Base-by-base conservation (phyloP, 2,113 vertebrate species). In the Xenopus laevis region DNA sequence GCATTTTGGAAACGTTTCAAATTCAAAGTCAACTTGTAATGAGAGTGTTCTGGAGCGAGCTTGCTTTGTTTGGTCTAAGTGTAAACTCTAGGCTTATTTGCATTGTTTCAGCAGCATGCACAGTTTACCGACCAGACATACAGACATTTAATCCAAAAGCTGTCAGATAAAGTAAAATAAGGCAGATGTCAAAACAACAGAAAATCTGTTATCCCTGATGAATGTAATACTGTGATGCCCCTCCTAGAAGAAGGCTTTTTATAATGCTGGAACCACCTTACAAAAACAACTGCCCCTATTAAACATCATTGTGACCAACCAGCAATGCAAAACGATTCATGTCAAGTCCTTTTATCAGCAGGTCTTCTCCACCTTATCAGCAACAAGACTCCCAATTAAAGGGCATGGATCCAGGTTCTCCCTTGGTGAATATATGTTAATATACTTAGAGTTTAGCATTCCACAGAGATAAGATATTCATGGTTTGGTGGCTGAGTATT, bases 161-260 rank as follows among this genome's bases (percentile, higher is more conserved):
- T 15, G 13, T 47, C 27, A 62, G 21, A 68, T 33, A 47, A 13
- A 44, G 50, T 68, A 75, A 53, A 55, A 64, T 69, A 76, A 76
- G 74, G 74, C 66, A 76, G 59, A 27, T 55, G 13, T 76, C 63
- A 45, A 52, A 70, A 64, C 27, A 64, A 55, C 46, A 76, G 66
- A 55, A 70, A 18, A 33, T 47, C 46, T 70, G 74, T 61, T 58
- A 77, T 77, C 74, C 66, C 74, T 64, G 74, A 77, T 77, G 46
- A 70, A 60, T 55, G 66, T 76, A 77, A 77, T 67, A 77, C 66
- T 77, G 65, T 67, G 74, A 69, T 69, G 57, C 81, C 50, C 44
- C 44, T 58, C 58, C 33, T 40, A 67, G 20, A 10, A 47, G 11
- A 8, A 33, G 59, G 68, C 44, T 60, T 59, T 52, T 18, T 70